Base-by-base conservation (phyloP, 30 jellyfish, hydroid and myxozoan species). In the Turritopsis rubra region DNA sequence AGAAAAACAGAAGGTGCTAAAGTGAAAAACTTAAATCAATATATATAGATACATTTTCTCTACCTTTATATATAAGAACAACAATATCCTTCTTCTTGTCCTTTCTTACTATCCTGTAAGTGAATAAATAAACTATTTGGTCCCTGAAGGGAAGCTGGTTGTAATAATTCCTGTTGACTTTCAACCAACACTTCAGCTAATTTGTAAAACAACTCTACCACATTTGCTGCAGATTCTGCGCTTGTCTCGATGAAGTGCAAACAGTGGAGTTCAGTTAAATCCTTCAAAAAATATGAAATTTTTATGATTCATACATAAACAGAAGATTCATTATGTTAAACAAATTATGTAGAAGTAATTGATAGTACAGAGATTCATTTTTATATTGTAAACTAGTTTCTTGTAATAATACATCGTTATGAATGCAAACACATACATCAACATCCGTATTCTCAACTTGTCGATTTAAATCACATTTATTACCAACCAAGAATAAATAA, bases 131-230 rank as follows among this genome's bases (percentile, higher is more conserved):
- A 28, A 65, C 88, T 82, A 18, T 54, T 52, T 13, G 88, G 88
- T 1, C 88, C 88, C 25, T 41, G 60, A 28, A 25, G 71, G 28
- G 88, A 71, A 28, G 22, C 18, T 30, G 71, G 53, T 70, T 82
- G 88, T 1, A 65, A 21, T 13, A 41, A 41, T 21, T 82, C 76
- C 30, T n/a, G 86, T 13, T 3, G 13, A 41, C 60, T 13, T 27
- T 26, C 52, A 26, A 82, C 85, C 81, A 82, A 82, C 70, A 65
- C 85, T 82, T 82, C 87, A 19, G 88, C 66, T 21, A 82, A 21
- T 66, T 66, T 60, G 21, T 18, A 18, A 66, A 82, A 60, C 5
- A 71, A 65, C 23, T 66, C 88, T 71, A 18, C 66, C 21, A 82
- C 28, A 73, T 82, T 82, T 1, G 30, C 70, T 65, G 24, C 53